Evolutionary conservation across 2,113 vertebrate genomes (phyloP).

Genomic region (Platysteira castanea): DNA sequence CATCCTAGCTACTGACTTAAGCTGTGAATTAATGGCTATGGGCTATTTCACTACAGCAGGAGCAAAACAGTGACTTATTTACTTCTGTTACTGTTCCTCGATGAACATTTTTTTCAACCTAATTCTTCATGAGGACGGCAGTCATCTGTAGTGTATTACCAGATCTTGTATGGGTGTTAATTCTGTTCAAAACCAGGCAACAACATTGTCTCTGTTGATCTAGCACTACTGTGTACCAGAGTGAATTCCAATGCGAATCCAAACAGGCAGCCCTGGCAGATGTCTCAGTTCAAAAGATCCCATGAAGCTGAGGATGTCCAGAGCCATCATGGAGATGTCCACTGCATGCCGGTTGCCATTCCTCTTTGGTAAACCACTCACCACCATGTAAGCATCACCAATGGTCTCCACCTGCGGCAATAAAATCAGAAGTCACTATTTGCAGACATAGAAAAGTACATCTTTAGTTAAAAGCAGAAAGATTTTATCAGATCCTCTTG

Average conservation of each 20-base stretch:
- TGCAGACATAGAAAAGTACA: neutral
- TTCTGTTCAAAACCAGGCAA: neutral
- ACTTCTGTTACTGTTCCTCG: neutral
- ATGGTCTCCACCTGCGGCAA: constrained; percentile 92
- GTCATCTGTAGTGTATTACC: neutral
- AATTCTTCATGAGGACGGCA: neutral
- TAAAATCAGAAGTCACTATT: neutral
- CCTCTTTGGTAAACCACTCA: constrained; percentile 89
- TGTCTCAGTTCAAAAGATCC: constrained; percentile 91
- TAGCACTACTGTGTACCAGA: constrained; percentile 78
- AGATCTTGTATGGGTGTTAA: neutral
- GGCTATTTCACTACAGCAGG: neutral
- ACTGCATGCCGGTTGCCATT: constrained; percentile 92
- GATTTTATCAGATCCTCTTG: neutral
- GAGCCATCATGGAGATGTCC: constrained; percentile 93
- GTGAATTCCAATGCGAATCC: constrained; percentile 98
- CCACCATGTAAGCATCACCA: constrained; percentile 97
- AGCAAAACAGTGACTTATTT: neutral
- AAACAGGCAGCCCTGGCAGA: constrained; percentile 91
- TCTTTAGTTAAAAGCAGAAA: neutral
- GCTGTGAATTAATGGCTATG: neutral
- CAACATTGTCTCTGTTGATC: neutral
- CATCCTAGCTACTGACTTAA: neutral
- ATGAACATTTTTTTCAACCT: neutral
- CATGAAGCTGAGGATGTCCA: constrained; percentile 94